These are phyloP conservation scores for Timema podura DNA, from an alignment of 2,888 invertebrate species.

Conservation along the genomic window DNA sequence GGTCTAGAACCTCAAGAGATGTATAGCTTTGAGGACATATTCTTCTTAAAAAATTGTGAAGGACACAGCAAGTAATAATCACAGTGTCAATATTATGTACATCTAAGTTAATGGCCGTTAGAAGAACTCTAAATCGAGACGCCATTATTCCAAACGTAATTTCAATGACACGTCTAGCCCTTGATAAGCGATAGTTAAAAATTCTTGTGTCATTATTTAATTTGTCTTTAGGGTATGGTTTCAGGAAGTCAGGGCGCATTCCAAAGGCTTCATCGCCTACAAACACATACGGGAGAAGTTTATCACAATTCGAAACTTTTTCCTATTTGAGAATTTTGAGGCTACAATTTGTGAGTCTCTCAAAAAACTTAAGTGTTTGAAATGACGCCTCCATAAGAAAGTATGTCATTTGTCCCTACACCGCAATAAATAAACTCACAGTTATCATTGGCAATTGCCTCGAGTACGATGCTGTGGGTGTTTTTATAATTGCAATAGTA, in stretches of 20 bases:
- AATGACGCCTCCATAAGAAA: slow-evolving; percentile 35
- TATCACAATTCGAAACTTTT: slow-evolving; percentile 19
- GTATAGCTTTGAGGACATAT: slow-evolving; percentile 3
- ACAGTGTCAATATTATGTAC: slow-evolving; percentile 4
- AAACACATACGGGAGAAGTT: slow-evolving; percentile 29
- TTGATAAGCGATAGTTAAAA: slow-evolving; percentile 14
- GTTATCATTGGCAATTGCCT: slow-evolving; percentile 33
- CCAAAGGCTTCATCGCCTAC: slow-evolving; percentile 31
- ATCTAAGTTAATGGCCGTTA: slow-evolving; percentile 16
- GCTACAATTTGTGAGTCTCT: slow-evolving; percentile 26
- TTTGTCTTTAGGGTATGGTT: slow-evolving; percentile 22
- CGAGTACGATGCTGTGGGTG: slow-evolving; percentile 28
- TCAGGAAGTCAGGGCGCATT: slow-evolving; percentile 24
- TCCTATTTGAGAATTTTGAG: slow-evolving; percentile 14
- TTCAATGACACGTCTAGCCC: slow-evolving; percentile 19
- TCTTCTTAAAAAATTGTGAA: slow-evolving; percentile 20
- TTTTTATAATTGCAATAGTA: slow-evolving; percentile 31
- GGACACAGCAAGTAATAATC: slow-evolving; percentile 14
- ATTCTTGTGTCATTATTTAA: slow-evolving; percentile 6
- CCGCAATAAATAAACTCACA: slow-evolving; percentile 33
- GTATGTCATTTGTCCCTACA: slow-evolving; percentile 32
- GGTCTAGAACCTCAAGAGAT: slow-evolving; percentile 19
- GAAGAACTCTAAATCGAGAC: slow-evolving; percentile 20
- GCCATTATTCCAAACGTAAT: slow-evolving; percentile 19
- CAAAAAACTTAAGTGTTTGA: slow-evolving; percentile 29